These are phyloP conservation scores for Karalla daura DNA, from an alignment of 2,797 vertebrate genomes.

Conservation along the genomic window DNA sequence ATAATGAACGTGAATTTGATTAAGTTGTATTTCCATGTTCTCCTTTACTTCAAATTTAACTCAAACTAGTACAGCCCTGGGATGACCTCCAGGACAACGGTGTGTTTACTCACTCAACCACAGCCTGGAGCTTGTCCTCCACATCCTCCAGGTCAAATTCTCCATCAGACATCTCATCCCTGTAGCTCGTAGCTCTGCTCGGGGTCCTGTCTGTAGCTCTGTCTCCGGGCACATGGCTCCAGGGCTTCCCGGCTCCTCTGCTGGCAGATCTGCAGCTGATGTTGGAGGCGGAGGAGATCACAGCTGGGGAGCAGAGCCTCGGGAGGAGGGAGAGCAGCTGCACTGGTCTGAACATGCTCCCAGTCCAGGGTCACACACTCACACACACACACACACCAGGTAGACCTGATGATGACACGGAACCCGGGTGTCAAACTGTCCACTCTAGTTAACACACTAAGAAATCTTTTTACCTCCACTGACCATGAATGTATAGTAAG, in stretches of 20 bases:
- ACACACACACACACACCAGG: too few relatives aligned
- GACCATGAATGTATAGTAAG: too few relatives aligned
- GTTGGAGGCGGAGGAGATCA: neutral
- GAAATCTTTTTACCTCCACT: too few relatives aligned
- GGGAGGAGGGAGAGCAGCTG: constrained; percentile 54
- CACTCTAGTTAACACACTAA: too few relatives aligned
- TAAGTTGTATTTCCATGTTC: too few relatives aligned
- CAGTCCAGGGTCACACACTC: too few relatives aligned
- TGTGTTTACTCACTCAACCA: constrained; percentile 61
- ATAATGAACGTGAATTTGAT: too few relatives aligned
- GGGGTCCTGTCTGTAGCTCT: constrained; percentile 6
- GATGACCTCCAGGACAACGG: neutral
- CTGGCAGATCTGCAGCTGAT: constrained; percentile 56
- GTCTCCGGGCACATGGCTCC: constrained; percentile 13
- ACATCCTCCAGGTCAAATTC: constrained; percentile 64
- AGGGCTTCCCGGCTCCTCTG: constrained; percentile 24
- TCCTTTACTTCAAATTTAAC: too few relatives aligned
- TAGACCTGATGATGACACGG: too few relatives aligned
- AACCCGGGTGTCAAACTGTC: too few relatives aligned
- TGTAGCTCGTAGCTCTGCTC: constrained; percentile 25
- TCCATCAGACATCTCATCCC: constrained; percentile 42
- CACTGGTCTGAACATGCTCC: constrained; percentile 59
- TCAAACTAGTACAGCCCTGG: too few relatives aligned
- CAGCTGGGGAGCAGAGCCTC: constrained; percentile 37
- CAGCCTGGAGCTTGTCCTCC: constrained; percentile 70